Conservation (phyloP, 2,113 vertebrate species). For the Ploceus nigricollis region DNA sequence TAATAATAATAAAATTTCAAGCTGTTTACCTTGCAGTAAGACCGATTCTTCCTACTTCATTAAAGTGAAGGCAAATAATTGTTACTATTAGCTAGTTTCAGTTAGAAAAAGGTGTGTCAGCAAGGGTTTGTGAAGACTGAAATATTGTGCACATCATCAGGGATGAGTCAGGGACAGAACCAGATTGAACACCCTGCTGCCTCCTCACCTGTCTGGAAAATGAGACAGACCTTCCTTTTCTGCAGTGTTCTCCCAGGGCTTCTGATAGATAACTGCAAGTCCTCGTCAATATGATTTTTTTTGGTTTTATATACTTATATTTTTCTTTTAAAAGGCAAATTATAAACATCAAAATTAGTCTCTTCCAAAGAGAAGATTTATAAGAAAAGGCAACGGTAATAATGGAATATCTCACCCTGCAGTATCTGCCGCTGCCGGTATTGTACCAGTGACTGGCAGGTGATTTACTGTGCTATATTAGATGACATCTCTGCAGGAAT, state of each 20-base stretch:
- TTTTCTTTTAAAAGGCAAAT: neutral
- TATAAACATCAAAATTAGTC: neutral
- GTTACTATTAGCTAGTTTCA: neutral
- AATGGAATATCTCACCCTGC: neutral
- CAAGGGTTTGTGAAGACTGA: neutral
- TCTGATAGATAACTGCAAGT: neutral
- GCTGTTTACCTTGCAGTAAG: neutral
- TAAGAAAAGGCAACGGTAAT: neutral
- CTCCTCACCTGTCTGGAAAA: neutral
- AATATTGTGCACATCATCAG: neutral
- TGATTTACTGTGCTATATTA: conserved; percentile 18
- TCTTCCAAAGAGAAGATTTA: neutral
- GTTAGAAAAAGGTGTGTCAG: neutral
- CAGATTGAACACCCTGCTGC: rapidly evolving
- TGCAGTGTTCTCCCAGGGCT: neutral
- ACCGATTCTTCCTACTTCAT: neutral
- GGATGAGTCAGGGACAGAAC: neutral
- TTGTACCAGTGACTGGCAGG: neutral
- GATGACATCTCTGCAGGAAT: neutral
- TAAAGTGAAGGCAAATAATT: neutral
- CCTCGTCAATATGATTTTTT: neutral
- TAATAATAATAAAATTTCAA: neutral
- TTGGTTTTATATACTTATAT: neutral
- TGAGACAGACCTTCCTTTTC: neutral
- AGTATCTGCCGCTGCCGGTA: neutral